Percentiles rank a stretch among this genome's conserved stretches.
Evolutionary conservation across 2,888 invertebrate genomes (phyloP).

Genomic region (Xestoiulus laeticollis): DNA sequence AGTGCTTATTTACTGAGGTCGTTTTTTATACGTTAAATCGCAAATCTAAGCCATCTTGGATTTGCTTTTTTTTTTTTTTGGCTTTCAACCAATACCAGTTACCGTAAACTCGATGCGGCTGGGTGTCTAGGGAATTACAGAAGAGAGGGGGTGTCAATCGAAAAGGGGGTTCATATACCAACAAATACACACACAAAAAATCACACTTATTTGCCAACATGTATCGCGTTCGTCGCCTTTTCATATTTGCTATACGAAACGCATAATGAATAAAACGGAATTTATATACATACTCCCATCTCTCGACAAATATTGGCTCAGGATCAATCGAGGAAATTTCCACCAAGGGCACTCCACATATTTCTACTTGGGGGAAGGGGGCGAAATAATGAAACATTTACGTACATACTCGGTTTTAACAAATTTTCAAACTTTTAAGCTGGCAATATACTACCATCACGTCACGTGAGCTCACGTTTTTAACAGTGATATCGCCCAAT

Average conservation of each 20-base stretch:
- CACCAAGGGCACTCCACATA: not conserved
- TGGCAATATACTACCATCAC: too few relatives aligned
- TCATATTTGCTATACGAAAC: not conserved
- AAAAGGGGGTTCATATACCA: too few relatives aligned
- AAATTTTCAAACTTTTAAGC: too few relatives aligned
- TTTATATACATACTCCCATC: too few relatives aligned
- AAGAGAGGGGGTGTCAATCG: not conserved
- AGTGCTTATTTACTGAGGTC: constrained; percentile 1
- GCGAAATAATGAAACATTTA: too few relatives aligned
- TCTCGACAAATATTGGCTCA: not conserved
- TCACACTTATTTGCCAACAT: not conserved
- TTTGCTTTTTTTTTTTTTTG: not conserved
- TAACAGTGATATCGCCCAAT: too few relatives aligned
- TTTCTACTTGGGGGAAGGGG: too few relatives aligned
- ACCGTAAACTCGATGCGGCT: not conserved
- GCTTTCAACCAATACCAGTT: not conserved
- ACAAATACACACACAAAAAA: too few relatives aligned
- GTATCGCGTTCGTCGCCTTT: not conserved
- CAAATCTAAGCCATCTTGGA: constrained; percentile 16
- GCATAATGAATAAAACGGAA: not conserved
- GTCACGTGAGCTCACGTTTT: too few relatives aligned
- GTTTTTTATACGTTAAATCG: not conserved
- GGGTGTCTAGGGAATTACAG: not conserved
- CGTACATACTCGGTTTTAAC: too few relatives aligned
- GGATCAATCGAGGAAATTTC: not conserved